Conservation (phyloP, 37 sponge, comb jelly and placozoan genomes). For the Aphrocallistes beatrix region DNA sequence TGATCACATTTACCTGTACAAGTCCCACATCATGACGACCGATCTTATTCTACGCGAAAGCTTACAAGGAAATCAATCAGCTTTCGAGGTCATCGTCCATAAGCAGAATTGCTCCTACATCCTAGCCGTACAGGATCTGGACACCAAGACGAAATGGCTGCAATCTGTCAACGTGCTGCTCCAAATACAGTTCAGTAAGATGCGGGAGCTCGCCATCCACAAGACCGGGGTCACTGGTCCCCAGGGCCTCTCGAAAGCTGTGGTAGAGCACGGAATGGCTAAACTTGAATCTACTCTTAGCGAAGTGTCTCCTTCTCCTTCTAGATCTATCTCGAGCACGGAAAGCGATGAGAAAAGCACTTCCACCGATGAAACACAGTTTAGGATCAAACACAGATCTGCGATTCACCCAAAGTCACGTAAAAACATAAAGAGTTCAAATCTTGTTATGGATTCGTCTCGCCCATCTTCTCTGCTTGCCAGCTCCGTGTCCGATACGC, state of each 20-base stretch:
- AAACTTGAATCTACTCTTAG: background rate
- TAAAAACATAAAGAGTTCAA: background rate
- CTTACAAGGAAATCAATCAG: background rate
- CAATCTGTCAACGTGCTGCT: background rate
- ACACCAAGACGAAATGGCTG: constrained; percentile 3
- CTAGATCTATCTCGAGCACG: background rate
- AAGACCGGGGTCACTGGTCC: background rate
- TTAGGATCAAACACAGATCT: background rate
- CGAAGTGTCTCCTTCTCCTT: background rate
- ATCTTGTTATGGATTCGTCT: background rate
- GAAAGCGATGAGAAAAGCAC: background rate
- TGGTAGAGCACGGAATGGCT: background rate
- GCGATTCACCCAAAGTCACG: background rate
- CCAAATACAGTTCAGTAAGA: background rate
- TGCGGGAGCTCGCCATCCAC: background rate
- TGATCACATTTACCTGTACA: background rate
- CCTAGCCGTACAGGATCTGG: background rate
- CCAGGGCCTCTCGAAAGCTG: background rate
- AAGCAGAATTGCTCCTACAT: background rate
- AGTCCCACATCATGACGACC: constrained; percentile 1
- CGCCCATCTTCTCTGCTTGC: background rate
- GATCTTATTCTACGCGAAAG: background rate
- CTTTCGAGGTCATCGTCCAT: background rate
- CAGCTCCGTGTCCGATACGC: background rate
- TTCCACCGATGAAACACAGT: background rate